Percentiles rank a stretch among this genome's conserved stretches.
Evolutionary conservation across 2,888 invertebrate genomes (phyloP).

Genomic region (Arrhopalites spinosus): DNA sequence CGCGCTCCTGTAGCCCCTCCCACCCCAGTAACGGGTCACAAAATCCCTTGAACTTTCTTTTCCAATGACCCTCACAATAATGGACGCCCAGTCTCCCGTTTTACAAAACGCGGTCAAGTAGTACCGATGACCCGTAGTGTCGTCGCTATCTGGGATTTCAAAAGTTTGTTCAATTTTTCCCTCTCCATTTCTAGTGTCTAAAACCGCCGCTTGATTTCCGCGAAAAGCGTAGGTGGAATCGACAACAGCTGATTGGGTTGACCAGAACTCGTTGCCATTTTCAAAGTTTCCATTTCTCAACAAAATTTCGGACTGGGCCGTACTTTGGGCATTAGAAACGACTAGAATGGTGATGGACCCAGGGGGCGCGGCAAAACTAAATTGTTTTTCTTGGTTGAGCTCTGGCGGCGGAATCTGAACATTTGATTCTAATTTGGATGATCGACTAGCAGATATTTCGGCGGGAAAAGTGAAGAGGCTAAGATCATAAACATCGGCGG

Average conservation of each 20-base stretch:
- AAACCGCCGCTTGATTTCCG: constrained; percentile 37
- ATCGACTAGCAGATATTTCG: constrained; percentile 32
- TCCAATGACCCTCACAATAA: constrained; percentile 8
- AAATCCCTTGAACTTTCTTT: background rate
- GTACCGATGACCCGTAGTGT: background rate
- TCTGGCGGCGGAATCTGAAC: constrained; percentile 28
- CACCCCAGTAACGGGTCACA: background rate
- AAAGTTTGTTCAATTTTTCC: background rate
- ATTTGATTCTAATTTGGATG: constrained; percentile 45
- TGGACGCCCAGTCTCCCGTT: constrained; percentile 6
- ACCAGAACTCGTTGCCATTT: background rate
- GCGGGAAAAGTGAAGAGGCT: constrained; percentile 38
- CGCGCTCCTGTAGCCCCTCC: background rate
- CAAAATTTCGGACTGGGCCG: constrained; percentile 25
- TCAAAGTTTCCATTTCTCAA: constrained; percentile 51
- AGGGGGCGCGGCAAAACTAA: constrained; percentile 36
- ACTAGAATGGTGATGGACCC: constrained; percentile 49
- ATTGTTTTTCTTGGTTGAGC: background rate
- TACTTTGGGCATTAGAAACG: constrained; percentile 21
- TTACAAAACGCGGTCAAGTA: constrained; percentile 47
- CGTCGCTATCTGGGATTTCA: background rate
- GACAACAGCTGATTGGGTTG: background rate
- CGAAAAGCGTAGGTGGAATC: constrained; percentile 23
- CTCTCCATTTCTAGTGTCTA: background rate
- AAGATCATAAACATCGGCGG: background rate